Percentiles rank a stretch among this genome's conserved stretches.
Conservation (phyloP, 2,797 vertebrate genomes). For the Pseudotriccus pelzelni region DNA sequence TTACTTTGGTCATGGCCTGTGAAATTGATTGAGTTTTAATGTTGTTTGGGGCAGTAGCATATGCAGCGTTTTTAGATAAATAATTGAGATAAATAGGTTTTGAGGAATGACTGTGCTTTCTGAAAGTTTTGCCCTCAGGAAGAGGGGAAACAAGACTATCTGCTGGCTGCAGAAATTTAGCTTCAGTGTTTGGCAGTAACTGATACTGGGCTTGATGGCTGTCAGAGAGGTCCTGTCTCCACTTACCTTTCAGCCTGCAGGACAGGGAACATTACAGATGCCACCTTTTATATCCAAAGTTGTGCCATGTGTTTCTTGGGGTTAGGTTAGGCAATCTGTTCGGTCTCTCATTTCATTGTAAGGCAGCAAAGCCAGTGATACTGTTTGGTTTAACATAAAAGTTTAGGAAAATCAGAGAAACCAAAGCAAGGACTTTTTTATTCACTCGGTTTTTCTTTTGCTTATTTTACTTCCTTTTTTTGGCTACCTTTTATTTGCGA, state of each 20-base stretch:
- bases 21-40: not conserved
- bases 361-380: not conserved
- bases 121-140: not conserved
- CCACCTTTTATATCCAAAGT: not conserved
- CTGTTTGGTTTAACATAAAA: not conserved
- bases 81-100: not conserved
- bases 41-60: not conserved
- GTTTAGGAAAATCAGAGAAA: not conserved
- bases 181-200: not conserved
- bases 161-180: not conserved
- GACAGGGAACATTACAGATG: not conserved
- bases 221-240: not conserved
- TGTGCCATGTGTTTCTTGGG: not conserved
- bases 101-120: not conserved
- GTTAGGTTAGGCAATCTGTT: not conserved
- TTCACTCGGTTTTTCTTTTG: not conserved
- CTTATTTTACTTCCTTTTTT: not conserved
- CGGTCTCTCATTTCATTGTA: not conserved
- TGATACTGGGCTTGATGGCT: not conserved
- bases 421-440: not conserved
- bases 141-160: not conserved
- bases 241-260: not conserved
- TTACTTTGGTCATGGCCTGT: not conserved
- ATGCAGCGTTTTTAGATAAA: not conserved
- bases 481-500: not conserved